Conservation (phyloP, 2,797 vertebrate genomes). For the Clarias platycephalus region DNA sequence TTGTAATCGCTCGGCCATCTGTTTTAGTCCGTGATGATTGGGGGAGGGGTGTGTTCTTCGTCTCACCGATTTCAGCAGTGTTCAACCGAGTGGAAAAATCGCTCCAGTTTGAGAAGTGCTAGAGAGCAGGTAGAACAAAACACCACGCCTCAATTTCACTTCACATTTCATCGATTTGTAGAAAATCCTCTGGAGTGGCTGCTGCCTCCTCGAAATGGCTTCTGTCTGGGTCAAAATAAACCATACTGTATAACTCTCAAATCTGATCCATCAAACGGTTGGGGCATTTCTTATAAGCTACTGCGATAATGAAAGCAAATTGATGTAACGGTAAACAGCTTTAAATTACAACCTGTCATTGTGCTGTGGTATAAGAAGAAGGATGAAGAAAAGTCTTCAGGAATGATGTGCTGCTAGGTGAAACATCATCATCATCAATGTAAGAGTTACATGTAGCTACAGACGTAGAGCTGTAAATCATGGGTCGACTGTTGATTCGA, state of each 20-base stretch:
- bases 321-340: neutral
- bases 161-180: neutral
- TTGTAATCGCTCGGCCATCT: conserved; percentile 50
- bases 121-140: conserved; percentile 22
- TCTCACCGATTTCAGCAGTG: conserved; percentile 7
- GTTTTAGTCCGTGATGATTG: conserved; percentile 48
- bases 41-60: conserved; percentile 17
- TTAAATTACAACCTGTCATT: neutral
- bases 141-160: neutral
- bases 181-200: neutral
- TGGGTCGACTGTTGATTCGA: no score
- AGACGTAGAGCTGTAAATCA: no score
- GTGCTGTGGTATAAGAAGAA: neutral
- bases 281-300: neutral
- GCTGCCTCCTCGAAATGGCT: neutral
- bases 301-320: neutral
- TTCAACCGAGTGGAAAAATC: conserved; percentile 7
- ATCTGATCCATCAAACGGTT: neutral
- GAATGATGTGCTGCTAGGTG: no score
- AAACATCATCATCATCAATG: neutral
- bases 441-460: neutral
- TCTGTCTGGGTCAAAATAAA: neutral
- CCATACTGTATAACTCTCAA: neutral
- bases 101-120: conserved; percentile 14
- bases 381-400: neutral